Evolutionary conservation across 2,113 vertebrate genomes (phyloP), one percentile per base, ranked within the genome.

Genomic region (Megaceryle maxima): DNA sequence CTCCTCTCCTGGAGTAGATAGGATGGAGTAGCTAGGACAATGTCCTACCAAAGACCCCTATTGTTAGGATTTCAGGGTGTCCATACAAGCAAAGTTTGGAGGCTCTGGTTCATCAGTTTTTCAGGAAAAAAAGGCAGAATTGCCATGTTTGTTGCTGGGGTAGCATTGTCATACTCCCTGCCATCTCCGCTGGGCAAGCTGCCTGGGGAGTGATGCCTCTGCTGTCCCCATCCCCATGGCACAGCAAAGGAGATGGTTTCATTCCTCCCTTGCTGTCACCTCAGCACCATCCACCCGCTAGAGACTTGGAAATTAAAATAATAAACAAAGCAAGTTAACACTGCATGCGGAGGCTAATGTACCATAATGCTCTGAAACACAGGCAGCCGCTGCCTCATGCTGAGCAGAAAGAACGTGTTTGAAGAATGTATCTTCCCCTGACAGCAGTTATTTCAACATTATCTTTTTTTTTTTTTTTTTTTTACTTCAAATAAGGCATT

Each of bases 401-500:
- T 88, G 96, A 97, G 90, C 41, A 37, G 44, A 87, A 83, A 64
- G 81, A 48, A 59, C 3, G 37, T 81, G 62, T 37, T 55, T 93
- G 70, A 96, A 96, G 95, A 91, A 82, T 44, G 37, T 44, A 67
- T 96, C 80, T 94, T 87, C 72, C 63, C 95, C 79, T 22, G 17
- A 94, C 62, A 96, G 83, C 86, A 96, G 92, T 96, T 97, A 97
- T 97, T 97, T 97, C 97, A 92, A 97, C 48, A 92, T 87, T 81
- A 56, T 79, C 75, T 93, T 96, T 81, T 55, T 35, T 50, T 66
- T 91, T 89, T 89, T 66, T 29, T 63, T 91, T 90, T 62, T 91
- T 90, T 91, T 55, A 88, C 78, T 85, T 88, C 66, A 89, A 50
- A 95, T 91, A 96, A 95, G 74, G 55, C 59, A n/a, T 90, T 96